Base-by-base conservation (phyloP, 2,888 invertebrate species). In the Acleris laterana region DNA sequence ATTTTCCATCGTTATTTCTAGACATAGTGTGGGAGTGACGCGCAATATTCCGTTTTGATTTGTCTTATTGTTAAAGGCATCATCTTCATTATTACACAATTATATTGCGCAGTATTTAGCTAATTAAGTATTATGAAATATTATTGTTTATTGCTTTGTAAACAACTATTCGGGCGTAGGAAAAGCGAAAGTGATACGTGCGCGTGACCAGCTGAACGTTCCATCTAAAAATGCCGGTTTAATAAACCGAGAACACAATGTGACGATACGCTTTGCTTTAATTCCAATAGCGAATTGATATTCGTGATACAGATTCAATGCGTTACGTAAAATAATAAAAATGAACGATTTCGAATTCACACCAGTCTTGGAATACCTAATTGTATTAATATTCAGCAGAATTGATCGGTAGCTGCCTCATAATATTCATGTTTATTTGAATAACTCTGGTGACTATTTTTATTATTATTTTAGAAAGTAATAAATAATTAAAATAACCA, bases 1-100 rank as follows among this genome's bases (percentile, higher is more conserved):
- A 79, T 90, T 91, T 90, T 90, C 89, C 88, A 85, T 78, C 80
- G 80, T 86, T 87, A 84, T 85, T 82, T 80, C 80, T 80, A 83
- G 82, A 76, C 73, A 69, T 52, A 82, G 38, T 76, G 90, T 90
- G 83, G 89, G 90, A 78, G 88, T 76, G 74, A 74, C 79, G 80
- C 81, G 77, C 76, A 84, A 78, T 82, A 79, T 79, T 76, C 72
- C 74, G 74, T 78, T 38, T 38, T 84, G 81, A 85, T 82, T 80
- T 81, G 79, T 81, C 69, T 69, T 72, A 72, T 75, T 74, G 76
- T 77, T 77, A 66, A 70, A 68, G 68, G 65, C 70, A 66, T 72
- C 69, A 60, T 75, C 64, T 51, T 68, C 68, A 50, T 62, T 67
- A 60, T 68, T 71, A 69, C 63, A 69, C 72, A 70, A 73, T 57